Conservation (phyloP, 2,113 vertebrate species). For the Lampris megalopsis region DNA sequence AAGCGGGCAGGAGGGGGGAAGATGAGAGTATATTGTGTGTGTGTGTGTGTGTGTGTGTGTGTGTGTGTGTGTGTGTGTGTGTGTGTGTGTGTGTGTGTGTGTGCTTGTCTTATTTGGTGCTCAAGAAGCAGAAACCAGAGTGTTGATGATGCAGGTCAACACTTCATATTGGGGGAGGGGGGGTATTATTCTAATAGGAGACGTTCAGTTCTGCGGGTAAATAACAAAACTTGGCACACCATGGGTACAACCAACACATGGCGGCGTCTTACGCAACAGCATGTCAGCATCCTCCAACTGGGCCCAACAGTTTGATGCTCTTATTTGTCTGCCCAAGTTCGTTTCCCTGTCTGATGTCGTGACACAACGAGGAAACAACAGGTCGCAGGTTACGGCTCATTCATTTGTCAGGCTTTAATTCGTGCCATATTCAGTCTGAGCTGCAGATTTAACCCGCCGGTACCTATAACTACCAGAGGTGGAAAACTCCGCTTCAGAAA, state of each 20-base stretch:
- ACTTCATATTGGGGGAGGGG: conserved; percentile 42
- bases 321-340: conserved; percentile 18
- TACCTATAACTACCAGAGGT: too few species aligned
- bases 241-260: conserved; percentile 38
- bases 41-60: conserved; percentile 3
- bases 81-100: too few species aligned
- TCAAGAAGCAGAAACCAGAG: conserved; percentile 49
- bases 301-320: conserved; percentile 45
- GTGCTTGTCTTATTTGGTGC: too few species aligned
- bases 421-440: background rate
- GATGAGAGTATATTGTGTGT: conserved; percentile 23
- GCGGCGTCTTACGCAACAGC: conserved; percentile 60
- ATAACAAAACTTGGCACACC: conserved; percentile 65
- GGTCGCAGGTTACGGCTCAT: background rate
- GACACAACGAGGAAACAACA: background rate
- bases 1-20: conserved; percentile 19
- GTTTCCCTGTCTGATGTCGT: background rate
- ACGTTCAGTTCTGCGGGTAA: conserved; percentile 39
- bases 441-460: conserved; percentile 3
- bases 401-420: too few species aligned
- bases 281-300: conserved; percentile 47
- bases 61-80: conserved; percentile 3
- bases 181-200: conserved; percentile 36
- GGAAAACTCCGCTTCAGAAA: too few species aligned
- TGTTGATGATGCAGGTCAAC: conserved; percentile 58